Conservation (phyloP, 2,797 vertebrate species). For the Lepilemur septentrionalis region DNA sequence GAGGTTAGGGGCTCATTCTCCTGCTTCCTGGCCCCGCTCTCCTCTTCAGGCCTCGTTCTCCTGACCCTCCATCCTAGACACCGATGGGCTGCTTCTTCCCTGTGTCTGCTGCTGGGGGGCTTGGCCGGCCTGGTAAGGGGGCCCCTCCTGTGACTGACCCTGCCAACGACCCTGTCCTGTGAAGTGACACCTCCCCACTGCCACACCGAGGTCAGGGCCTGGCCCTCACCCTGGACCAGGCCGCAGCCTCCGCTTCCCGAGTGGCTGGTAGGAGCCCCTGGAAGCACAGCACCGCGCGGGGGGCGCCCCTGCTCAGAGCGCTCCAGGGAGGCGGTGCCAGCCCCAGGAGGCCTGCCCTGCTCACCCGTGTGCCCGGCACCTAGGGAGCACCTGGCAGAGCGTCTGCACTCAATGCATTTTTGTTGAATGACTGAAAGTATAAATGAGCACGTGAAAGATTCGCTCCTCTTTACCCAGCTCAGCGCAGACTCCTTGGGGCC, state of each 20-base stretch:
- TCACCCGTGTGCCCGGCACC: not conserved
- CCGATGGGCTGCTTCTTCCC: accelerated
- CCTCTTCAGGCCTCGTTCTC: not conserved
- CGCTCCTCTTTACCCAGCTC: not conserved
- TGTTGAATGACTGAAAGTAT: not conserved
- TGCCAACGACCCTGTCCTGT: not conserved
- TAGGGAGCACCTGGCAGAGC: accelerated
- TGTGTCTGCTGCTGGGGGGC: not conserved
- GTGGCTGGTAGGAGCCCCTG: not conserved
- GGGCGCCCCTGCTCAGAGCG: accelerated
- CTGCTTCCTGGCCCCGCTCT: not conserved
- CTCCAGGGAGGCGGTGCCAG: not conserved
- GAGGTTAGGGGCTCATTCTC: accelerated
- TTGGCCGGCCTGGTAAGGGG: not conserved
- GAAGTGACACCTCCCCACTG: not conserved
- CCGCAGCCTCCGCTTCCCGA: not conserved
- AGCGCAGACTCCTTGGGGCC: not conserved
- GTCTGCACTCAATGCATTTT: accelerated
- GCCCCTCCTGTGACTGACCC: not conserved
- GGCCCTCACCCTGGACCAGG: not conserved
- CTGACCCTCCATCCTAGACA: not conserved
- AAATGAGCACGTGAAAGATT: not conserved
- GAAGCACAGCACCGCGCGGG: accelerated
- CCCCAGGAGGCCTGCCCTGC: not conserved
- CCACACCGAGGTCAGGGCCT: not conserved